A percentile compares a stretch with the other conserved stretches of the same genome.
Conservation (phyloP, 1,140 invertebrate genomes). For the Lepidurus arcticus region DNA sequence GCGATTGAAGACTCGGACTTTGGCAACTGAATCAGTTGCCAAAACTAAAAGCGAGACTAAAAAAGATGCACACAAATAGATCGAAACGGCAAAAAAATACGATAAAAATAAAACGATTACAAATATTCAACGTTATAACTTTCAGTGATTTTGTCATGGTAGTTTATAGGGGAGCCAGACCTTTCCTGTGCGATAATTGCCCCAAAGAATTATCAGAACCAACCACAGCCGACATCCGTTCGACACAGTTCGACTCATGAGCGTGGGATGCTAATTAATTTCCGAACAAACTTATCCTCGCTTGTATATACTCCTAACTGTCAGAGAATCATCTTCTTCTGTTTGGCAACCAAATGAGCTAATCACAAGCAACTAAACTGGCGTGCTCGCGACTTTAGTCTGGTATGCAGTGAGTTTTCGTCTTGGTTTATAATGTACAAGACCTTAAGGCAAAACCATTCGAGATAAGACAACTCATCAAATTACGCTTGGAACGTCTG, state of each 20-base stretch:
- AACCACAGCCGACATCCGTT: neutral
- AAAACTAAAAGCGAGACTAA: neutral
- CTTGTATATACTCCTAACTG: neutral
- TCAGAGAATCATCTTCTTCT: neutral
- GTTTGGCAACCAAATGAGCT: neutral
- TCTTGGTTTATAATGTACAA: too few relatives aligned
- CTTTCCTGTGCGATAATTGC: neutral
- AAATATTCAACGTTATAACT: neutral
- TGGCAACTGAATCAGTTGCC: neutral
- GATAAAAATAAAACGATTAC: neutral
- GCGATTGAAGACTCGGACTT: neutral
- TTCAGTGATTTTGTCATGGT: neutral
- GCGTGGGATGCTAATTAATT: conserved; percentile 8
- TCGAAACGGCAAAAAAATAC: neutral
- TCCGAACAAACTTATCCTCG: neutral
- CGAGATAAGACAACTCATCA: too few relatives aligned
- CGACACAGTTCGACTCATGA: neutral
- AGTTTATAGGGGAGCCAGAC: neutral
- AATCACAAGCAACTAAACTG: too few relatives aligned
- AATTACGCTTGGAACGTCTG: too few relatives aligned
- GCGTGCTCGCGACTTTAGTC: too few relatives aligned
- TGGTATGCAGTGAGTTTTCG: too few relatives aligned
- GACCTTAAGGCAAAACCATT: too few relatives aligned
- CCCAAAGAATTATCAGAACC: neutral
- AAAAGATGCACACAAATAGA: neutral